Conservation (phyloP, 2,797 vertebrate species). For the Chaenodraco wilsoni region DNA sequence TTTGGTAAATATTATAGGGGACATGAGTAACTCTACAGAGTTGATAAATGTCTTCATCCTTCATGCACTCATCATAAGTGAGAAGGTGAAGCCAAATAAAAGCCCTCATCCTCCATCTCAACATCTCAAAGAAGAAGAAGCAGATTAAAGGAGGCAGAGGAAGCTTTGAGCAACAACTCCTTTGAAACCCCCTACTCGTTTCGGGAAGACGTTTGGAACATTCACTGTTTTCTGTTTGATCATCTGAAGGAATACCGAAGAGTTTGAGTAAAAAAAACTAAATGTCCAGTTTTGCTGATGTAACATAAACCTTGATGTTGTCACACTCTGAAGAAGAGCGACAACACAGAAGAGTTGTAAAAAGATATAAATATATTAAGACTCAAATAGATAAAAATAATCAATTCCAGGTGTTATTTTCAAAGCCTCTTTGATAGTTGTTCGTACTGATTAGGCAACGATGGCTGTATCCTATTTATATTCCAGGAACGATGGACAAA, state of each 20-base stretch:
- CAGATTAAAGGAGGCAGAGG: constrained; percentile 33
- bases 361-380: not conserved
- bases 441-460: not conserved
- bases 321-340: not conserved
- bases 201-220: not conserved
- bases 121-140: not conserved
- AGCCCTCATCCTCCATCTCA: constrained; percentile 14
- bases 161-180: constrained; percentile 13
- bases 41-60: too few species aligned
- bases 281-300: not conserved
- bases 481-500: constrained; percentile 24
- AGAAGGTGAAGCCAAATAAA: not conserved
- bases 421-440: not conserved
- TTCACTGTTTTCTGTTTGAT: constrained; percentile 18
- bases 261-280: not conserved
- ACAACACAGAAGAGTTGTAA: not conserved
- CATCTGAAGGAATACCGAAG: not conserved
- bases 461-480: constrained; percentile 3
- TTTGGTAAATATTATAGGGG: too few species aligned
- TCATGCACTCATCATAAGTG: too few species aligned
- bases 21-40: too few species aligned
- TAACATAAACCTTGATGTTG: not conserved
- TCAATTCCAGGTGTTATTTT: not conserved
- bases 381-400: not conserved
- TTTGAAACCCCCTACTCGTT: not conserved